A percentile compares a stretch with the other conserved stretches of the same genome.
Evolutionary conservation across 2,888 invertebrate genomes (phyloP).

Genomic region (Lagria hirta): DNA sequence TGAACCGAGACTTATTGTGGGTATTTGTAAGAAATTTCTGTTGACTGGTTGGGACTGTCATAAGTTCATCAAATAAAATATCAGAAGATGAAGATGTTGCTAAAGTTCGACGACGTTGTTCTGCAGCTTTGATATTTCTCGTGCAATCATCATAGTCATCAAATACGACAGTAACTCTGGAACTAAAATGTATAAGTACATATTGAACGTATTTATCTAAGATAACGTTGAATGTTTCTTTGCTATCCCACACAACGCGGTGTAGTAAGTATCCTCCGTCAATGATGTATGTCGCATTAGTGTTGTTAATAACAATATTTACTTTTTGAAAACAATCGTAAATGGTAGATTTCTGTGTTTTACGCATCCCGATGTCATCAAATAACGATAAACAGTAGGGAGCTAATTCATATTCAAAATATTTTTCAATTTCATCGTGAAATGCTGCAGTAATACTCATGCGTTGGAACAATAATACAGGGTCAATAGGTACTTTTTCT

Average conservation of each 20-base stretch:
- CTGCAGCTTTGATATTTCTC: constrained; percentile 33
- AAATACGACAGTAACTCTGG: constrained; percentile 13
- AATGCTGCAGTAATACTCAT: too few relatives aligned
- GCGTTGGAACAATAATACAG: too few relatives aligned
- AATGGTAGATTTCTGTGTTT: constrained; percentile 24
- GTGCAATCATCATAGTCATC: constrained; percentile 3
- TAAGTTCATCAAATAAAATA: constrained; percentile 26
- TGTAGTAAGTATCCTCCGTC: constrained; percentile 42
- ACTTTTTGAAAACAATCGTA: constrained; percentile 9
- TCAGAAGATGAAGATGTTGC: constrained; percentile 15
- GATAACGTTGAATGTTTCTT: constrained; percentile 28
- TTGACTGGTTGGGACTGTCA: constrained; percentile 24
- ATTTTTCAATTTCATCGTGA: too few relatives aligned
- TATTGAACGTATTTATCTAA: constrained; percentile 34
- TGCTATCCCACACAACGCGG: constrained; percentile 36
- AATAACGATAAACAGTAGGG: too few relatives aligned
- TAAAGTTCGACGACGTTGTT: constrained; percentile 30
- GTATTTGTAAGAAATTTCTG: constrained; percentile 35
- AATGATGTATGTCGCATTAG: constrained; percentile 14
- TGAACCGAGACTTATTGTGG: constrained; percentile 33
- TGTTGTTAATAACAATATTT: constrained; percentile 8
- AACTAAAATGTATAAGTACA: constrained; percentile 31
- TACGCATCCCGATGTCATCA: constrained; percentile 24
- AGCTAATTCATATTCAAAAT: too few relatives aligned
- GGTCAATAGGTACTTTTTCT: too few relatives aligned